phyloP scores from a whole-genome alignment of 2,888 invertebrate species.

The Smittia aterrima region DNA sequence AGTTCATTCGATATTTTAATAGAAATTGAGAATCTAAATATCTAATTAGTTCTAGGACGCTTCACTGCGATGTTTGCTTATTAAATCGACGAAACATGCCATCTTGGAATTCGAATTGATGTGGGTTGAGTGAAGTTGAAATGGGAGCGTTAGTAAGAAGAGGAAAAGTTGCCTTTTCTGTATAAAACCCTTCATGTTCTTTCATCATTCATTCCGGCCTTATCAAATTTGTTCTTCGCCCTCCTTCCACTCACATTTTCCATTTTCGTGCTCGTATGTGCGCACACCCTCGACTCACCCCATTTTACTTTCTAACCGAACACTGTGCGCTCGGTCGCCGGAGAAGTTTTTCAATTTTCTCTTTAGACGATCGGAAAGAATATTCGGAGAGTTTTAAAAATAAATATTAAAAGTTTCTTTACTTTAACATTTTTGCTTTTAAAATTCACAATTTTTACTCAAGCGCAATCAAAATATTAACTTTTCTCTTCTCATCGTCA shows the following conservation, averaged over 20 bases:
- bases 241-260: slow-evolving; percentile 6
- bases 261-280: slow-evolving; percentile 27
- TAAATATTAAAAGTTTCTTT: no score
- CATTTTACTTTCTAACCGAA: slow-evolving; percentile 26
- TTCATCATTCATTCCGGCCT: slow-evolving; percentile 16
- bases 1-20: no score
- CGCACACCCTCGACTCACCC: slow-evolving; percentile 34
- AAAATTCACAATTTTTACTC: no score
- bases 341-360: neutral
- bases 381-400: neutral
- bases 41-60: no score
- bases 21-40: no score
- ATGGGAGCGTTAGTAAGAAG: slow-evolving; percentile 32
- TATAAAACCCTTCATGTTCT: slow-evolving; percentile 16
- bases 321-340: neutral
- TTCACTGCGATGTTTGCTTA: neutral
- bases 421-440: neutral
- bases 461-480: no score
- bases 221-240: slow-evolving; percentile 13
- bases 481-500: no score
- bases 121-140: slow-evolving; percentile 2
- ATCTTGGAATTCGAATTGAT: slow-evolving; percentile 27
- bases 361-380: neutral
- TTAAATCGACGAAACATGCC: slow-evolving; percentile 38
- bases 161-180: slow-evolving; percentile 30